These are phyloP conservation scores for Halictus quadricinctus DNA, from an alignment of 2,888 invertebrate species.

Conservation along the genomic window DNA sequence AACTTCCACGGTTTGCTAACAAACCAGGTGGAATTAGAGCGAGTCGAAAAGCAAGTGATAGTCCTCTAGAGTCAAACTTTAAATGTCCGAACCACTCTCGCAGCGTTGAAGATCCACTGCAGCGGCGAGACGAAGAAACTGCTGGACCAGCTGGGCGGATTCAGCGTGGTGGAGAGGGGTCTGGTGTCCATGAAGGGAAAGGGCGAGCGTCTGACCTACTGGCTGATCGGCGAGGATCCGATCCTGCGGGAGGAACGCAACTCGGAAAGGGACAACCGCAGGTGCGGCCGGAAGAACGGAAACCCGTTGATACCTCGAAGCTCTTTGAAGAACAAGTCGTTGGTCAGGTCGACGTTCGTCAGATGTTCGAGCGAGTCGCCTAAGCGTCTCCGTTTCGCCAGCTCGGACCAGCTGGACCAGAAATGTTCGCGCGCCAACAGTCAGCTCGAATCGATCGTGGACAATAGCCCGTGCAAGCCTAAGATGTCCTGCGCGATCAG, in stretches of 20 bases:
- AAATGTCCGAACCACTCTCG: not conserved
- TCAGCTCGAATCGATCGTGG: conserved; percentile 85
- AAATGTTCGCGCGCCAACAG: conserved; percentile 83
- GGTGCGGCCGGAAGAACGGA: conserved; percentile 68
- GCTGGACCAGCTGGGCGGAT: conserved; percentile 89
- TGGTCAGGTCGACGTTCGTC: conserved; percentile 79
- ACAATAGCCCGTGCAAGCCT: conserved; percentile 84
- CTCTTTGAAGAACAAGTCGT: conserved; percentile 88
- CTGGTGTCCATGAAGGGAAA: conserved; percentile 92
- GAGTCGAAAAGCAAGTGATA: not conserved
- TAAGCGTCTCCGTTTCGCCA: conserved; percentile 91
- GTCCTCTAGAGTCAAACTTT: not conserved
- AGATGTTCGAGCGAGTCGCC: conserved; percentile 93
- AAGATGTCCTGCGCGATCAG: conserved; percentile 82
- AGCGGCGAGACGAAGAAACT: conserved; percentile 88
- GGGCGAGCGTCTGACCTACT: conserved; percentile 92
- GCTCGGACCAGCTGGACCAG: conserved; percentile 86
- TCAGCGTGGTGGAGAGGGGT: conserved; percentile 90
- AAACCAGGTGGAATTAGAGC: too few relatives aligned
- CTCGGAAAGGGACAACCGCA: conserved; percentile 83
- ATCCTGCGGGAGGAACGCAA: conserved; percentile 84
- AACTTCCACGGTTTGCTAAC: too few relatives aligned
- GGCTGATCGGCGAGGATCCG: conserved; percentile 91
- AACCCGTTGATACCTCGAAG: conserved; percentile 84
- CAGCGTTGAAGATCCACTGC: conserved; percentile 92